phyloP scores from a whole-genome alignment of 2,797 vertebrate genomes.

The Gymnoscopelus microlampas region DNA sequence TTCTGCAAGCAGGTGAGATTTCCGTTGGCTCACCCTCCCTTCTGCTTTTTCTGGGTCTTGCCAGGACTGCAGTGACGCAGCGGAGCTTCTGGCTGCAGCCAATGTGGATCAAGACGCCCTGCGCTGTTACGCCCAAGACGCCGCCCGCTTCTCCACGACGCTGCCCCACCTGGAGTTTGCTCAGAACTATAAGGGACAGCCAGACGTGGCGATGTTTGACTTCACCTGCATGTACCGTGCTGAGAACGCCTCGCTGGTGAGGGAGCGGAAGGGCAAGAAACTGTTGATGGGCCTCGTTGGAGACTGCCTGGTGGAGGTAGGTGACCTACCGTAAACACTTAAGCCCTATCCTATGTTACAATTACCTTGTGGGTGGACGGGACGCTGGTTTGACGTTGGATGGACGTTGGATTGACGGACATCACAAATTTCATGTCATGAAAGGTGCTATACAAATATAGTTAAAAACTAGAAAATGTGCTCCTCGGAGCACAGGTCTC shows the following conservation, averaged over 20 bases:
- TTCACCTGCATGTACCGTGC: slow-evolving; percentile 96
- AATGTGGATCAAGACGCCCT: slow-evolving; percentile 87
- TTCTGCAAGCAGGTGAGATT: no score
- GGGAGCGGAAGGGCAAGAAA: slow-evolving; percentile 83
- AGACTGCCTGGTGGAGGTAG: slow-evolving; percentile 95
- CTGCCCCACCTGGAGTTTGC: slow-evolving; percentile 89
- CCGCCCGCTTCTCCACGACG: slow-evolving; percentile 89
- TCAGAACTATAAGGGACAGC: slow-evolving; percentile 72
- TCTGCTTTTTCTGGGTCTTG: slow-evolving; percentile 18
- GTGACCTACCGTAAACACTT: not conserved
- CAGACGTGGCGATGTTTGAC: slow-evolving; percentile 93
- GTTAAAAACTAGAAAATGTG: no score
- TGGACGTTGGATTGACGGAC: no score
- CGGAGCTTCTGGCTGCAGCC: slow-evolving; percentile 82
- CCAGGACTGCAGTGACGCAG: slow-evolving; percentile 85
- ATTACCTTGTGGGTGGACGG: no score
- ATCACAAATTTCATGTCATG: no score
- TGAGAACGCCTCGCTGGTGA: slow-evolving; percentile 89
- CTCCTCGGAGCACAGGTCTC: no score
- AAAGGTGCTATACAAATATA: no score
- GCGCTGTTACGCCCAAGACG: slow-evolving; percentile 84
- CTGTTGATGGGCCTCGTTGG: slow-evolving; percentile 90
- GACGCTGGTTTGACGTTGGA: no score
- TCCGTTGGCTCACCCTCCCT: not conserved
- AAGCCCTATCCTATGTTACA: no score